Evolutionary conservation across 1,140 invertebrate species (phyloP).

Genomic region (Bombus superbus): DNA sequence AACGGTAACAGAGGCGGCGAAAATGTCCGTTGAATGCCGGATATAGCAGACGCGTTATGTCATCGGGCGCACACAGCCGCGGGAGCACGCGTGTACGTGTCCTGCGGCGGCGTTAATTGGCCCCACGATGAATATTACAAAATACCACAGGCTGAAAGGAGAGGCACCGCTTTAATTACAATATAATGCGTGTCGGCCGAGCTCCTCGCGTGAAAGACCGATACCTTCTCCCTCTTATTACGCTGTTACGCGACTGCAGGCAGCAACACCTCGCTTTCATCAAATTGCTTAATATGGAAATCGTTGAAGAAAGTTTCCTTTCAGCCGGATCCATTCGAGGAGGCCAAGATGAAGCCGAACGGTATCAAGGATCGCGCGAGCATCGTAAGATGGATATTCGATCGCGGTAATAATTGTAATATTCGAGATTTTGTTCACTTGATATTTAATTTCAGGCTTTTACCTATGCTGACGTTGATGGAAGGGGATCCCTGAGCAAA

Average conservation of each 20-base stretch:
- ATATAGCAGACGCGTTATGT: slow-evolving; percentile 48
- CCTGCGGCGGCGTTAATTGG: slow-evolving; percentile 56
- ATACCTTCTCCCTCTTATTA: neutral
- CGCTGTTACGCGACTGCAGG: neutral
- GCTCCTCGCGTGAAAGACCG: slow-evolving; percentile 23
- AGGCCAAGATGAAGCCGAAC: neutral
- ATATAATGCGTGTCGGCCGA: slow-evolving; percentile 46
- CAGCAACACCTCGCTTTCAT: slow-evolving; percentile 38
- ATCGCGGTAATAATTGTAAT: neutral
- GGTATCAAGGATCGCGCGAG: neutral
- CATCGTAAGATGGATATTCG: neutral
- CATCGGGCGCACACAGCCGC: neutral
- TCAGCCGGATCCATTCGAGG: neutral
- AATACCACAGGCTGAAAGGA: slow-evolving; percentile 50
- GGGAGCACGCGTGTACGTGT: neutral
- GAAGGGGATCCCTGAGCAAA: slow-evolving; percentile 33
- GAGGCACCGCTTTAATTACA: slow-evolving; percentile 50
- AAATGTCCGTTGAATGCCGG: slow-evolving; percentile 52
- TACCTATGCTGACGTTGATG: slow-evolving; percentile 41
- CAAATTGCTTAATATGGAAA: slow-evolving; percentile 6
- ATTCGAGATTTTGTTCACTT: too few relatives aligned
- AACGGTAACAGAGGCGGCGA: slow-evolving; percentile 51
- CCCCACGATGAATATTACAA: slow-evolving; percentile 56
- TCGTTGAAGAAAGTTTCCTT: slow-evolving; percentile 42
- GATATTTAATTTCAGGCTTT: slow-evolving; percentile 39